Percentiles rank a stretch among this genome's conserved stretches.
These are phyloP conservation scores for Oreonectes daqikongensis DNA, from an alignment of 2,797 vertebrate genomes.

Conservation along the genomic window DNA sequence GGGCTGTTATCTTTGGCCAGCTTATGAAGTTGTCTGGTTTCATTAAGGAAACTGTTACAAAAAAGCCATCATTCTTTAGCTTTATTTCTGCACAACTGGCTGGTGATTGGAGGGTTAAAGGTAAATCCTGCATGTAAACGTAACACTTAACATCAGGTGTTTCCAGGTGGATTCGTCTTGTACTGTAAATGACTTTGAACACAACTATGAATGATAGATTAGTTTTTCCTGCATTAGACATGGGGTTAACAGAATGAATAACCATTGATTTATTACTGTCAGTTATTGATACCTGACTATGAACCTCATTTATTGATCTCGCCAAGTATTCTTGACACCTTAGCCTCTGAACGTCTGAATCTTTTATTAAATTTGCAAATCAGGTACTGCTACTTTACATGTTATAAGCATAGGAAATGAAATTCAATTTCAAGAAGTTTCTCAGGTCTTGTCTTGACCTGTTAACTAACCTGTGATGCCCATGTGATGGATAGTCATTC, in stretches of 20 bases:
- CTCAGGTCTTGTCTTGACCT: neutral
- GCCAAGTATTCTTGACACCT: conserved; percentile 37
- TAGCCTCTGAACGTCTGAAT: conserved; percentile 53
- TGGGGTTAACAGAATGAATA: too few species aligned
- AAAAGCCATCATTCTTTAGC: too few species aligned
- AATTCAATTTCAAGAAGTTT: neutral
- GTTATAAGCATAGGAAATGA: conserved; percentile 25
- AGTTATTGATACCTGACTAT: neutral
- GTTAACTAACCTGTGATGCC: neutral
- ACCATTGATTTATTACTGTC: neutral
- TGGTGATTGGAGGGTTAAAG: too few species aligned
- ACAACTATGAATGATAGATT: too few species aligned
- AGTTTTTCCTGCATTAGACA: too few species aligned
- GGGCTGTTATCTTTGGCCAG: neutral
- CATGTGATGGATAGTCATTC: too few species aligned
- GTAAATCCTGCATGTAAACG: too few species aligned
- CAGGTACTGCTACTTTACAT: conserved; percentile 45
- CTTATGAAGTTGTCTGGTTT: neutral
- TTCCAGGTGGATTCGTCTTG: too few species aligned
- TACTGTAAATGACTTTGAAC: too few species aligned
- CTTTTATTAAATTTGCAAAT: conserved; percentile 67
- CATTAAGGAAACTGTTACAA: neutral
- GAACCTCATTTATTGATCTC: conserved; percentile 5
- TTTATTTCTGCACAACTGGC: too few species aligned
- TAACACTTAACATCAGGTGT: too few species aligned